Evolutionary conservation across 2,113 vertebrate genomes (phyloP).

Genomic region (Melanerpes aurifrons): DNA sequence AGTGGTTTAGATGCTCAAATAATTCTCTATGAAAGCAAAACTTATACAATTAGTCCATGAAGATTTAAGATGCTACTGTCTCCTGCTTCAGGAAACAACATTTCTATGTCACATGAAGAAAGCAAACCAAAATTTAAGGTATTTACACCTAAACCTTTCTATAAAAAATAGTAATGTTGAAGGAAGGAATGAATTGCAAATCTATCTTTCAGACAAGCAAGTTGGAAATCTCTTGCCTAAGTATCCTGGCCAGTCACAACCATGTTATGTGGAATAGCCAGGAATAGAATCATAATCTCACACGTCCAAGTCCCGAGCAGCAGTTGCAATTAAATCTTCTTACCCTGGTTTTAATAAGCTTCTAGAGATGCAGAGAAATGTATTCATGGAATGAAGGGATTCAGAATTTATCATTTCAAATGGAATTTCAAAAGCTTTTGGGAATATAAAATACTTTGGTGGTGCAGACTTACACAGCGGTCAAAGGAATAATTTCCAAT

Average conservation of each 20-base stretch:
- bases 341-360: constrained; percentile 40
- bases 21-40: background rate
- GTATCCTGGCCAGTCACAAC: constrained; percentile 13
- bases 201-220: background rate
- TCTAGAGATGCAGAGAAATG: background rate
- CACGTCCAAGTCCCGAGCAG: background rate
- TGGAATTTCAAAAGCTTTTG: background rate
- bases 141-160: background rate
- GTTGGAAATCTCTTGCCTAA: background rate
- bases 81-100: background rate
- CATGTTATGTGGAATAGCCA: background rate
- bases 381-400: background rate
- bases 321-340: constrained; percentile 58
- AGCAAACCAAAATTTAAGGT: background rate
- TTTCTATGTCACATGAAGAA: background rate
- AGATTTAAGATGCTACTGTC: background rate
- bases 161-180: background rate
- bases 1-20: background rate
- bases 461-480: background rate
- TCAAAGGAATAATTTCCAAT: background rate
- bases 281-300: constrained; percentile 65
- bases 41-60: background rate
- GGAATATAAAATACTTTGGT: background rate
- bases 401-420: background rate
- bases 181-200: background rate